Evolutionary conservation across 1,140 invertebrate genomes (phyloP), one percentile per base, ranked within the genome.

Genomic region (Brachionus koreanus): DNA sequence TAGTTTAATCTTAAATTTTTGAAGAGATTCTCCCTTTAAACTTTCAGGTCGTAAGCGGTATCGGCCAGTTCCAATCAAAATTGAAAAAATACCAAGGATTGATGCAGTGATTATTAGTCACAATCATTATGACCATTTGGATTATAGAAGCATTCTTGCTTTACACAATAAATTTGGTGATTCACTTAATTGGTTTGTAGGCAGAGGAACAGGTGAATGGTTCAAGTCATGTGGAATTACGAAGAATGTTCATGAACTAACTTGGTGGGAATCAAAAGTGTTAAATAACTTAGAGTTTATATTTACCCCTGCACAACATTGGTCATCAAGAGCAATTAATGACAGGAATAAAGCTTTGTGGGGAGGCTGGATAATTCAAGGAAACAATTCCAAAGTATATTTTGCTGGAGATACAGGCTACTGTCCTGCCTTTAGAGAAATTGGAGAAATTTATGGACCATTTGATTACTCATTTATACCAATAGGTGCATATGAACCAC

Each of bases 91-190:
- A 25, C 90, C 88, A 39, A 74, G 85, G 13, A 84, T 91, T 16
- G 87, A 91, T 84, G 89, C 87, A 39, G 89, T 90, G 7, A 83
- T 91, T 12, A 90, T 91, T 72, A 90, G 89, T 63, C 90, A 91
- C 83, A 89, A 89, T 84, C 90, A 91, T 85, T 91, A 90, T 83
- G 90, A 91, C 84, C 90, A 91, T 86, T 84, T 90, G 16, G 89
- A 91, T 84, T 82, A 83, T 16, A 83, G 85, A 29, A 86, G 87
- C 19, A 88, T 91, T 1, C 63, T 57, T 7, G 61, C 84, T 10
- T 83, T 90, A 33, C 86, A 88, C 83, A 77, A 25, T 84, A 85
- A 49, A 33, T 81, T 63, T 84, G 83, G 67, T 84, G 83, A 83
- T 43, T 83, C 84, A 39, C 89, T 88, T 85, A 87, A 87, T 9